A percentile compares a stretch with the other conserved stretches of the same genome.
Conservation (phyloP, 2,113 vertebrate genomes). For the Plestiodon gilberti region DNA sequence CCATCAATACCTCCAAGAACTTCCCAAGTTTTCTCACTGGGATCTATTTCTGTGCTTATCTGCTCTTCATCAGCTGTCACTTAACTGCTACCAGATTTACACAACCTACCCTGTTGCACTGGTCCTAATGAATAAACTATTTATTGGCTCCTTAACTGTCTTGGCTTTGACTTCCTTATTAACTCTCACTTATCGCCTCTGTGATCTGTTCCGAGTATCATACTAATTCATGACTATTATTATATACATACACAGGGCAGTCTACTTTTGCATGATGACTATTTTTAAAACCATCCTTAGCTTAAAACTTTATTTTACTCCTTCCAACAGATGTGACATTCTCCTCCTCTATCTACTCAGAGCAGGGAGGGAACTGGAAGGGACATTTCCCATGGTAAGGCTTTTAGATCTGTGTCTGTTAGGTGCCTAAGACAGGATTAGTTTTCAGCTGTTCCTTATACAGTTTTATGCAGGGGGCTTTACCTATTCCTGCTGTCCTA, state of each 20-base stretch:
- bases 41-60: not conserved
- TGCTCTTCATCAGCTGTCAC: not conserved
- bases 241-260: not conserved
- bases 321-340: not conserved
- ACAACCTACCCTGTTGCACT: slow-evolving; percentile 8
- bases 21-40: not conserved
- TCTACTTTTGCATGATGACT: not conserved
- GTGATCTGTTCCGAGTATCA: not conserved
- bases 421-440: not conserved
- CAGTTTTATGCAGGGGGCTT: not conserved
- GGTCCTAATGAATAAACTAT: slow-evolving; percentile 14
- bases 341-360: not conserved
- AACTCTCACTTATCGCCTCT: not conserved
- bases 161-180: not conserved
- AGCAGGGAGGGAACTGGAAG: not conserved
- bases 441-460: not conserved
- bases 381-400: not conserved
- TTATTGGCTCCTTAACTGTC: slow-evolving; percentile 14
- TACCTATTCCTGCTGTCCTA: not conserved
- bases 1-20: not conserved
- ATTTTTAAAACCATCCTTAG: not conserved
- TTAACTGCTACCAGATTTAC: slow-evolving; percentile 14
- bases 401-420: not conserved
- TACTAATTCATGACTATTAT: not conserved
- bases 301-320: not conserved